These are phyloP conservation scores for Galago senegalensis DNA, from an alignment of 2,797 vertebrate species.

Conservation along the genomic window DNA sequence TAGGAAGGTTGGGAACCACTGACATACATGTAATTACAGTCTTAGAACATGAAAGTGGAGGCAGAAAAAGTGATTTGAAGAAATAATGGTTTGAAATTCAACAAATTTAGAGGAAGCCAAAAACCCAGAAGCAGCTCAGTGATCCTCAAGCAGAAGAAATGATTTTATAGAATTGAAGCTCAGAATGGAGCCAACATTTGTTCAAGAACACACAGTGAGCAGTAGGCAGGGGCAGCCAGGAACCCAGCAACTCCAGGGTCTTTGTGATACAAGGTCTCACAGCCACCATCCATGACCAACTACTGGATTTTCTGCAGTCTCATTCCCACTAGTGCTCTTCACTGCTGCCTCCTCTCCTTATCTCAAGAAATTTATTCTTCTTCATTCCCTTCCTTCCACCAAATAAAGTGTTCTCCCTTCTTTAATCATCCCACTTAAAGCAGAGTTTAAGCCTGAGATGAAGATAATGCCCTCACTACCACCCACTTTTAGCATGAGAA, in stretches of 20 bases:
- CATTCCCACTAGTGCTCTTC: not conserved
- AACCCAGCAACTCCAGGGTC: not conserved
- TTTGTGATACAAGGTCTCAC: not conserved
- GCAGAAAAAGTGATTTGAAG: slow-evolving; percentile 6
- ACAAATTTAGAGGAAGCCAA: slow-evolving; percentile 45
- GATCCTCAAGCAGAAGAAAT: not conserved
- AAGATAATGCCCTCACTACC: not conserved
- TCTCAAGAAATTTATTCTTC: not conserved
- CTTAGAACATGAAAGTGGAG: not conserved
- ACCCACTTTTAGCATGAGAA: not conserved
- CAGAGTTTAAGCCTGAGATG: not conserved
- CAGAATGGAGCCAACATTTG: not conserved
- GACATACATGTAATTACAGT: not conserved
- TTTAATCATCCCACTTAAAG: not conserved
- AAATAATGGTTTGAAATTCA: slow-evolving; percentile 49
- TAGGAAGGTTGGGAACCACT: too few relatives aligned
- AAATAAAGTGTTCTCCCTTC: not conserved
- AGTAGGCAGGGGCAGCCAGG: not conserved
- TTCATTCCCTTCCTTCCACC: not conserved
- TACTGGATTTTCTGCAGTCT: not conserved
- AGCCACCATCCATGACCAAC: not conserved
- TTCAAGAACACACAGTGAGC: not conserved
- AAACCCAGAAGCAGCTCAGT: not conserved
- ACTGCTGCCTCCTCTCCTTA: not conserved
- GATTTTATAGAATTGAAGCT: not conserved